These are phyloP conservation scores for Calephelis virginiensis DNA, from an alignment of 1,140 invertebrate genomes.

Conservation along the genomic window DNA sequence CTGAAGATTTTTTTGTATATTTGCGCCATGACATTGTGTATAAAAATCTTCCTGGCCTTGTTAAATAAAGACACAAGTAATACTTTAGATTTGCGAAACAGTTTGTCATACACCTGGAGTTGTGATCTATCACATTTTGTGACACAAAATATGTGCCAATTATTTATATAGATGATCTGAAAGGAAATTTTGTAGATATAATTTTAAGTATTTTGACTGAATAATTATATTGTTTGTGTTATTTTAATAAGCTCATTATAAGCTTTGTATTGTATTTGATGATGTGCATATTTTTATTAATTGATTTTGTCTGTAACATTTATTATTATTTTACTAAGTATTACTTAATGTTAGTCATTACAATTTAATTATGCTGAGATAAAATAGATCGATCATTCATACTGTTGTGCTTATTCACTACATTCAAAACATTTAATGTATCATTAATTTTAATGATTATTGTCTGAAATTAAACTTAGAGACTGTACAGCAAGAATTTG, in stretches of 20 bases:
- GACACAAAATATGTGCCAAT: conserved; percentile 42
- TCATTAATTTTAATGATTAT: conserved; percentile 8
- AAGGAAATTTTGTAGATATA: conserved; percentile 41
- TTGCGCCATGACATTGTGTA: too few relatives aligned
- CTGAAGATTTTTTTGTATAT: too few relatives aligned
- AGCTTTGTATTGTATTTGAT: conserved; percentile 3
- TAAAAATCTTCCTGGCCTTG: neutral
- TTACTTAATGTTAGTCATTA: conserved; percentile 8
- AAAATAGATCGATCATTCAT: neutral
- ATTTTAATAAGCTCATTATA: conserved; percentile 9
- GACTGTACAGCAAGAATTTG: conserved; percentile 69
- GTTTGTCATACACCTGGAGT: conserved; percentile 9
- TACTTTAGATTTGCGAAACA: conserved; percentile 4
- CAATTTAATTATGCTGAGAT: neutral
- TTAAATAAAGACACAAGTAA: neutral
- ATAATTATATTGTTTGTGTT: conserved; percentile 25
- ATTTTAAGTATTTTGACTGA: conserved; percentile 38
- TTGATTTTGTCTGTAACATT: conserved; percentile 12
- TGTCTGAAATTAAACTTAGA: conserved; percentile 33
- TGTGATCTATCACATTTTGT: conserved; percentile 27
- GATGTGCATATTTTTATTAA: conserved; percentile 13
- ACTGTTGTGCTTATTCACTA: conserved; percentile 9
- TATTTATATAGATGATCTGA: conserved; percentile 28
- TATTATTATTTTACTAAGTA: conserved; percentile 20
- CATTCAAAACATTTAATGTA: neutral